Base-by-base conservation (phyloP, 2,113 vertebrate genomes). In the Oriolus oriolus region DNA sequence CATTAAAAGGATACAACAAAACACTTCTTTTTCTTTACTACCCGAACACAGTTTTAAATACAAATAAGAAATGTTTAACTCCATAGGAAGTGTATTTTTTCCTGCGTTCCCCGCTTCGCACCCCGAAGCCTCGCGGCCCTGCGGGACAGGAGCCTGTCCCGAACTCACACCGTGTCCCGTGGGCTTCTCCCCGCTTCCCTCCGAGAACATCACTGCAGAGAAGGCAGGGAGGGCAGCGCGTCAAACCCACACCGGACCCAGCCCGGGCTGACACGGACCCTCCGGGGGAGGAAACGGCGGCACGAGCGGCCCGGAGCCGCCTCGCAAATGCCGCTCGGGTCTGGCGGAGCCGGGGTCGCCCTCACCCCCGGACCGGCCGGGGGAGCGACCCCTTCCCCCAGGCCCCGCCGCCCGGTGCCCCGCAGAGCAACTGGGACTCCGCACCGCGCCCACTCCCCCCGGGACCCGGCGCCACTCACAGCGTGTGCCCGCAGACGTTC, bases 401-500 rank as follows among this genome's bases (percentile, higher is more conserved):
- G 76, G 65, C 41, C 66, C 33, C 54, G 11, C 61, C 21, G 12
- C 33, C 44, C 13, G 11, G 18, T n/a, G 20, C 9, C 42, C 16
- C 13, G 4, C 70, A 12, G 22, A 59, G 39, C 16, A 8, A 33
- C 23, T 30, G 12, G 35, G 26, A 11, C 28, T 56, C 19, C 33
- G 18, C 26, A 7, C 54, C 26, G 28, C 50, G 12, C 18, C 64
- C 49, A 10, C 24, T 42, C 12, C 39, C 24, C 26, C 3, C 16
- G 7, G 27, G 63, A 24, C 49, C 41, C 45, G 37, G 53, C 70
- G 42, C 6, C 81, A 99, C 99, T 99, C 97, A 99, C 99, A 99
- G 98, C 75, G 99, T 99, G 97, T 99, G 99, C 16, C 99, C 99
- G 96, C 99, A 99, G 78, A 99, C 99, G 78, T 99, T 99, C 95